Conservation (phyloP, 2,113 vertebrate genomes). For the Onychostoma macrolepis region DNA sequence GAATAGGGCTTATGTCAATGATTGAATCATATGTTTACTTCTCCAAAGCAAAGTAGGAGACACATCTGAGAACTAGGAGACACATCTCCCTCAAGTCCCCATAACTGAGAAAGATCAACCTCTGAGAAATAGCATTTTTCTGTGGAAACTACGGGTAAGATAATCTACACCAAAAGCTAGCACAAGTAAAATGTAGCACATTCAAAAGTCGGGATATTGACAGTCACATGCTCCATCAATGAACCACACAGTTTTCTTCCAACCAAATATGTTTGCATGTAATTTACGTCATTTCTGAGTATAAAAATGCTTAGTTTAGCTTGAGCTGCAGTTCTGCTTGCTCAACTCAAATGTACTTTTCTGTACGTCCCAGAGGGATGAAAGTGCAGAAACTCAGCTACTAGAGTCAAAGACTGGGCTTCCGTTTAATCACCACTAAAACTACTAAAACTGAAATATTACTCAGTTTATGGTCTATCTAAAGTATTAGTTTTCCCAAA, state of each 20-base stretch:
- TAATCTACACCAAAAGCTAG: background rate
- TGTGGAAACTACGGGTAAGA: background rate
- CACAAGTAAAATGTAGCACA: background rate
- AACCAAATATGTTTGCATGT: background rate
- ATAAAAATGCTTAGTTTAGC: constrained; percentile 5
- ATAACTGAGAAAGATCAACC: background rate
- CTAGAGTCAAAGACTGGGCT: background rate
- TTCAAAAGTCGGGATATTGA: background rate
- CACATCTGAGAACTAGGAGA: background rate
- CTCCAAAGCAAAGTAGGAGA: background rate
- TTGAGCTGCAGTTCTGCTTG: background rate
- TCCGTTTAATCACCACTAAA: background rate
- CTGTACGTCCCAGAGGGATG: background rate
- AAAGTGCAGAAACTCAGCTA: background rate
- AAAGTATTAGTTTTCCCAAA: background rate
- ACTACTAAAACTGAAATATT: background rate
- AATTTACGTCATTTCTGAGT: background rate
- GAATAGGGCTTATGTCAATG: no score
- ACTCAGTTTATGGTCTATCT: background rate
- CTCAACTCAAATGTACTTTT: constrained; percentile 1
- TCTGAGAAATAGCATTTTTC: background rate
- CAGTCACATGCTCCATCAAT: constrained; percentile 9
- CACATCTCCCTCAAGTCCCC: background rate
- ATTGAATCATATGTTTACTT: background rate
- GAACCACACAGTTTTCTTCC: background rate